Evolutionary conservation across 2,797 vertebrate genomes (phyloP).

Genomic region (Tympanoctomys barrerae): DNA sequence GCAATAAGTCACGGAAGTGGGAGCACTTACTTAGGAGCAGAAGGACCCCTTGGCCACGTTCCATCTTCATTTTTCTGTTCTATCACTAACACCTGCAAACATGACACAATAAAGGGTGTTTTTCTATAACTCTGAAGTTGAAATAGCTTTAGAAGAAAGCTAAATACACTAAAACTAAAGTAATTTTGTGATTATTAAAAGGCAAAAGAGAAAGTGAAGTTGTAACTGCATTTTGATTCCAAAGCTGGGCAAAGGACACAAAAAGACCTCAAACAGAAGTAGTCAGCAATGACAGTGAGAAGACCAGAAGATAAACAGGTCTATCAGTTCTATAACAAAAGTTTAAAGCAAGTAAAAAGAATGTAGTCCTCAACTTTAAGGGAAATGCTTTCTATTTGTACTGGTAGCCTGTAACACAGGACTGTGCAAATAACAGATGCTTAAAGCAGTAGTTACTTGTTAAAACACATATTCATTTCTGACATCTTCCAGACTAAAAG

Average conservation of each 20-base stretch:
- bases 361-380: constrained; percentile 1
- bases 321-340: constrained; percentile 9
- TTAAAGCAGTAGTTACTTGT: constrained; percentile 2
- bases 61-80: constrained; percentile 99
- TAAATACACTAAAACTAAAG: constrained; percentile 58
- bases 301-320: background rate
- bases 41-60: constrained; percentile 97
- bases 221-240: constrained; percentile 45
- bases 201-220: constrained; percentile 27
- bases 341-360: constrained; percentile 1
- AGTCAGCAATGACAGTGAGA: background rate
- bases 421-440: constrained; percentile 1
- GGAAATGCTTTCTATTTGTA: constrained; percentile 14
- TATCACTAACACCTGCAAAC: constrained; percentile 96
- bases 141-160: constrained; percentile 70
- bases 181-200: constrained; percentile 56
- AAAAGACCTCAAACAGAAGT: constrained; percentile 1
- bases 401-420: background rate
- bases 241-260: constrained; percentile 39
- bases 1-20: constrained; percentile 63
- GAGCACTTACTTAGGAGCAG: constrained; percentile 95
- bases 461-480: constrained; percentile 50
- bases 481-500: background rate
- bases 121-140: constrained; percentile 63
- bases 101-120: constrained; percentile 73